Base-by-base conservation (phyloP, 2,888 invertebrate genomes). In the Chrysomela aeneicollis region DNA sequence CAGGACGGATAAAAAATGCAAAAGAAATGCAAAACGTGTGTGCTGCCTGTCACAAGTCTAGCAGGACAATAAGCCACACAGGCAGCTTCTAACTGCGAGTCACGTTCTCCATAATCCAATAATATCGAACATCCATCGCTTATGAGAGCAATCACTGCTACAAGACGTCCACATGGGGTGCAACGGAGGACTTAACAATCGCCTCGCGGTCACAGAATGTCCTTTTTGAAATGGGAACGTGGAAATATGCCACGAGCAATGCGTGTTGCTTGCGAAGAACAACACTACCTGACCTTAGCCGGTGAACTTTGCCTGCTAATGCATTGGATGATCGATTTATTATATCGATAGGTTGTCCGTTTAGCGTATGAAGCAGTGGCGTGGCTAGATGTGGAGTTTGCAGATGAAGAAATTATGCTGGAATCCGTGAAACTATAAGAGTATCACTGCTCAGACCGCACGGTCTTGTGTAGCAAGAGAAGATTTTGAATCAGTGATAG, bases 11-110 rank as follows among this genome's bases (percentile, higher is more conserved):
- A n/a, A n/a, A n/a, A n/a, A n/a, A n/a, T n/a, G n/a, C n/a, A n/a
- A n/a, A 3, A 15, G 72, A 77, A 73, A 78, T 78, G 78, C 77
- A 78, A 77, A 78, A 71, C 77, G 76, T 76, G 75, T 77, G 72
- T 76, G 78, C 75, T 76, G 74, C 73, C 71, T 78, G 79, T 78
- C 78, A 55, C 32, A 54, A 42, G 32, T 9, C 8, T 51, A 50
- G 35, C 37, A 59, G 66, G 70, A 76, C 73, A 78, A 77, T 73
- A 73, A 73, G 76, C 77, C 77, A 77, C 78, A 79, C 78, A 77
- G 66, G 73, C 66, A 70, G 76, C 67, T 67, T 73, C 75, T 76
- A 77, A 77, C 74, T 77, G 76, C 74, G 66, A 73, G 78, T 79
- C 79, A 79, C 78, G 79, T 78, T 78, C 66, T 62, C 67, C 69